Evolutionary conservation across 2,888 invertebrate genomes (phyloP), one percentile per base, ranked within the genome.

Genomic region (Diplazon laetatorius): DNA sequence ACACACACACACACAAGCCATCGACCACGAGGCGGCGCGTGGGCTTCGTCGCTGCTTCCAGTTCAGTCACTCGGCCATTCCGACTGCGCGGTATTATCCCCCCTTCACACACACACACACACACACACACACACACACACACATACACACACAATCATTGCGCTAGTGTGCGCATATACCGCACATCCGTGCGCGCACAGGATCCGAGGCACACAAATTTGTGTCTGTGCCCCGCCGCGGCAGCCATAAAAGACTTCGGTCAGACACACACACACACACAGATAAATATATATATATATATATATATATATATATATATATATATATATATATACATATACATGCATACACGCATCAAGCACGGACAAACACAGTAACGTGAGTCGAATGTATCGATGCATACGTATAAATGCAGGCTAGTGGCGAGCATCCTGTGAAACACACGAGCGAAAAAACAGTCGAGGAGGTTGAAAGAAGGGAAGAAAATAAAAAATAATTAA

Each of bases 1-100:
- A 70, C 30, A 30, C 30, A 30, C 6, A 30, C 30, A 30, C 30
- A 30, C 30, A 30, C 30, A 30, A 5, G 37, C 25, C 68, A 10
- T 18, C 55, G 63, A 76, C 55, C 69, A 70, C 44, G 70, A 42
- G 76, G 52, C 62, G 70, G 77, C 74, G 80, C 75, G 80, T 77
- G 81, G 75, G 72, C 75, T 68, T 74, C 25, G 62, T 69, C 39
- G 46, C 62, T 55, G 30, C 74, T 70, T 70, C 60, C 76, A 78
- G 82, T 78, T 80, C 78, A 80, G 74, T 80, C 80, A 82, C 78
- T 82, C 80, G 75, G 66, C 72, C 78, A 80, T 80, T 81, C 75
- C 78, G 77, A 77, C 78, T 65, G 72, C 70, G 37, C 44, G 35
- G 22, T 59, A 76, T 66, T 63, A 69, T 63, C 62, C 72, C 72